Evolutionary conservation across 2,888 invertebrate genomes (phyloP).

Genomic region (Harpalus rufipes): DNA sequence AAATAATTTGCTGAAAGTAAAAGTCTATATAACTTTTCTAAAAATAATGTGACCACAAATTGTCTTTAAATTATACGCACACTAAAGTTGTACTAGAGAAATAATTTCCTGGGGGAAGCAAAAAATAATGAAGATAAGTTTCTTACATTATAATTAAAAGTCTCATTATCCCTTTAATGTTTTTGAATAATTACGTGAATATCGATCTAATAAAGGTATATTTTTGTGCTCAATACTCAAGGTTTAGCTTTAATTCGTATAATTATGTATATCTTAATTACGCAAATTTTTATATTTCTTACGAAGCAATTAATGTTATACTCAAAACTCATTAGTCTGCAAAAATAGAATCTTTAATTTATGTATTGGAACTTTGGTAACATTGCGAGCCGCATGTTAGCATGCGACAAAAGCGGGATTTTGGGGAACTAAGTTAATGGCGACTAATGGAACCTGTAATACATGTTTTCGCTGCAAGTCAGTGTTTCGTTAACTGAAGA

Average conservation of each 20-base stretch:
- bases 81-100: not conserved
- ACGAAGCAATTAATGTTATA: not conserved
- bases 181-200: not conserved
- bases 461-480: too few relatives aligned
- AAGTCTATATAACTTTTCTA: slow-evolving; percentile 4
- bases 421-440: too few relatives aligned
- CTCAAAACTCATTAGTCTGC: too few relatives aligned
- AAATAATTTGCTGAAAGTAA: not conserved
- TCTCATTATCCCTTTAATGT: slow-evolving; percentile 9
- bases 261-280: slow-evolving; percentile 1
- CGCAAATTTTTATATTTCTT: not conserved
- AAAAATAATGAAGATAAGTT: slow-evolving; percentile 9
- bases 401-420: too few relatives aligned
- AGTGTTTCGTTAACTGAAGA: too few relatives aligned
- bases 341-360: too few relatives aligned
- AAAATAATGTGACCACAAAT: slow-evolving; percentile 2
- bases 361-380: too few relatives aligned
- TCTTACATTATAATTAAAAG: slow-evolving; percentile 12
- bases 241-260: not conserved
- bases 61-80: slow-evolving; percentile 8
- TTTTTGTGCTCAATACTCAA: not conserved
- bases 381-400: too few relatives aligned
- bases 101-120: not conserved
- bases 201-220: not conserved
- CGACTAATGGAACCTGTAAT: too few relatives aligned